Evolutionary conservation across 2,113 vertebrate species (phyloP), one percentile per base, ranked within the genome.

Genomic region (Varanus salvator): DNA sequence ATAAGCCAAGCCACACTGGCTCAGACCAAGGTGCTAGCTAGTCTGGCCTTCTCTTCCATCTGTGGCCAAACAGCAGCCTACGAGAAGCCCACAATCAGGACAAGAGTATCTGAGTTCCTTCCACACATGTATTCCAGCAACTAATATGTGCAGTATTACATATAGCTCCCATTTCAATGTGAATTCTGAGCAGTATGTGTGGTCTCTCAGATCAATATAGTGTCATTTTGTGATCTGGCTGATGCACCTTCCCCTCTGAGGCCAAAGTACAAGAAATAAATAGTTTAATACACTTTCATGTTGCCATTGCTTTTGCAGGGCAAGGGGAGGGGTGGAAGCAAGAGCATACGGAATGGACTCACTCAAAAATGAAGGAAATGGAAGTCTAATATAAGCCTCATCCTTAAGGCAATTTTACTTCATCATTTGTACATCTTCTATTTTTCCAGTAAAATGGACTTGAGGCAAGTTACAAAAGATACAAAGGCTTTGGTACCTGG

Each of bases 221-320:
- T 69, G 12, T 69, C 4, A 76, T 64, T 77, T 44, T 87, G 54
- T 29, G 72, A 87, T 54, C 1, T 0, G 25, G 85, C 90, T 88
- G 72, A 44, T 78, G 6, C 14, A 25, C 11, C 68, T 90, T 54
- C 74, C 11, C 85, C 72, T 64, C 52, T 31, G 84, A 8, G 23
- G 72, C 6, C 80, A 83, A 83, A 89, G 71, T 64, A n/a, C 71
- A 78, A 8, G 50, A 8, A 60, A 68, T 34, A 19, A 57, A 71
- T 69, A 38, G 25, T 38, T 52, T 76, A 19, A 27, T 80, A 44
- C 38, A 34, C 84, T 77, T 71, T 52, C 19, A 74, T n/a, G 34
- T 80, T n/a, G 9, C 85, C 92, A 17, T 17, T 85, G 48, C 52
- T 85, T n/a, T 80, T 86, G 80, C 80, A 7, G 80, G 12, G 92